Evolutionary conservation across 2,113 vertebrate genomes (phyloP).

Genomic region (Tachycineta bicolor): DNA sequence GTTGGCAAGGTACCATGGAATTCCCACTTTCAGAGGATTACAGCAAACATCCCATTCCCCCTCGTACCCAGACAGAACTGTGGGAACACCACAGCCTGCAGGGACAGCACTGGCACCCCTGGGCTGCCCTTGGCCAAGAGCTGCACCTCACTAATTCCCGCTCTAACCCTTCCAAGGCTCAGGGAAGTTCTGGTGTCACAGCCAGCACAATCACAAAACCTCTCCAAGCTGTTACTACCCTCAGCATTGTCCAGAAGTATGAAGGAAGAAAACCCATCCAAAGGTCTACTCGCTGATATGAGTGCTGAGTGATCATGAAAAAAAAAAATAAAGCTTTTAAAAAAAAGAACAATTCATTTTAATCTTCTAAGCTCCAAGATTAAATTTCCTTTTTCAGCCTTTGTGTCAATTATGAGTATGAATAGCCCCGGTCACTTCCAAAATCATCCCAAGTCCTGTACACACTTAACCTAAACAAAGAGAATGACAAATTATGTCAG

Average conservation of each 20-base stretch:
- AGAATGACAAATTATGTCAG: conserved; percentile 1
- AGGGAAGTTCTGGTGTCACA: neutral
- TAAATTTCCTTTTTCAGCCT: neutral
- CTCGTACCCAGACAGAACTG: neutral
- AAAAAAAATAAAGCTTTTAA: neutral
- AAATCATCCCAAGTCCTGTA: neutral
- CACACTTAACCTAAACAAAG: conserved; percentile 20
- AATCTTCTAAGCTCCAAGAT: neutral
- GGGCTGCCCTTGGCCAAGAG: neutral
- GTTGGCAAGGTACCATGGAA: neutral
- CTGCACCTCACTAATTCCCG: neutral
- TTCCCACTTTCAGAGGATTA: neutral
- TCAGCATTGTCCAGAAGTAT: neutral
- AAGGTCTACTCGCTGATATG: neutral
- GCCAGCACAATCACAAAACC: neutral
- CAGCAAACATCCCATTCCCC: neutral
- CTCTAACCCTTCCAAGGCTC: neutral
- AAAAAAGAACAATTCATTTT: neutral
- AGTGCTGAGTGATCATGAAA: neutral
- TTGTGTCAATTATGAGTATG: neutral
- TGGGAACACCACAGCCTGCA: neutral
- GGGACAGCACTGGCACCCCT: neutral
- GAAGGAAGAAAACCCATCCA: neutral
- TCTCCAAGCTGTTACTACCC: neutral
- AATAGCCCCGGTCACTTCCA: neutral